These are phyloP conservation scores for Pelecanus crispus DNA, from an alignment of 2,113 vertebrate species.

Conservation along the genomic window DNA sequence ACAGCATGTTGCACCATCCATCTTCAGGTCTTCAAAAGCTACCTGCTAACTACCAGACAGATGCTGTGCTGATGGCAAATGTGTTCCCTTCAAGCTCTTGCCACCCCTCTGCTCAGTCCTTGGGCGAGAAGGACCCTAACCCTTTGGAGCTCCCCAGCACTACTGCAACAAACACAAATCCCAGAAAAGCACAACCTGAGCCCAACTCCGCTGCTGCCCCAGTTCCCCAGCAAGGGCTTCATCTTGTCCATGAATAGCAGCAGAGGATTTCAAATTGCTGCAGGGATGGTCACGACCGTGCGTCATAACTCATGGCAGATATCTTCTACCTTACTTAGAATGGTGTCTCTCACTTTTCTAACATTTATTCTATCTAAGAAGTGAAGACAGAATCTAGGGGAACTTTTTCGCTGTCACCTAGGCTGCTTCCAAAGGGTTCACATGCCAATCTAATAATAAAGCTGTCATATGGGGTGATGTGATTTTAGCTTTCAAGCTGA, in stretches of 20 bases:
- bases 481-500: conserved; percentile 22
- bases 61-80: neutral
- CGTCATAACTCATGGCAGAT: neutral
- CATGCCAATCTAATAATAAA: conserved; percentile 28
- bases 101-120: neutral
- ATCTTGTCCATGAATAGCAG: neutral
- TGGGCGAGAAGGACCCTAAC: neutral
- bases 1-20: neutral
- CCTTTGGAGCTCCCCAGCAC: neutral
- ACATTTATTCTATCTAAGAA: neutral
- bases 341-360: neutral
- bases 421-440: neutral
- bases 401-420: neutral
- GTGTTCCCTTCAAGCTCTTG: neutral
- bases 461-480: neutral
- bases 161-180: neutral
- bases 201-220: neutral
- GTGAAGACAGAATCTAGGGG: neutral
- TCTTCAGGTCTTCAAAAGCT: neutral
- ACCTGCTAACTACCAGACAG: neutral
- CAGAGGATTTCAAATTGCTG: neutral
- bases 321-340: neutral
- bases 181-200: neutral
- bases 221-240: neutral
- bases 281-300: accelerated